phyloP scores from a whole-genome alignment of 2,113 vertebrate species.

The Porphyrio hochstetteri region DNA sequence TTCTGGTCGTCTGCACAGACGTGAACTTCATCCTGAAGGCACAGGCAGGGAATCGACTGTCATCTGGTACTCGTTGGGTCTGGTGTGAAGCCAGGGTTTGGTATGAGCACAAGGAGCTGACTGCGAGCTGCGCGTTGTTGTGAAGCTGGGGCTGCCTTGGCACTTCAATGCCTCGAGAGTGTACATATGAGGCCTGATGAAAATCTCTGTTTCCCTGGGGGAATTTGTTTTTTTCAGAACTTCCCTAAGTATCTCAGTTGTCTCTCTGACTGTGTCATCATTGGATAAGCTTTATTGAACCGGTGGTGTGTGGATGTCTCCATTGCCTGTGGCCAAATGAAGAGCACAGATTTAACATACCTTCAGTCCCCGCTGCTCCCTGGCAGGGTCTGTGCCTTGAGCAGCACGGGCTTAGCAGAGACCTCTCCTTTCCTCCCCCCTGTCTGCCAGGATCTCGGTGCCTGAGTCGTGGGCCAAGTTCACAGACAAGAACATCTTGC shows the following conservation, averaged over 20 bases:
- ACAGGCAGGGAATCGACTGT: no score
- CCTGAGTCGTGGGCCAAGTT: constrained; percentile 92
- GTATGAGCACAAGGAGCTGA: no score
- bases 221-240: no score
- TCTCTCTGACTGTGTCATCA: not conserved
- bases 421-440: not conserved
- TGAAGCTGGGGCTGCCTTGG: no score
- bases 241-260: not conserved
- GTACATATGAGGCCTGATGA: no score
- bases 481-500: constrained; percentile 90
- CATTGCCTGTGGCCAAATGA: fast-evolving
- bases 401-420: not conserved
- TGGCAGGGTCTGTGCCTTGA: not conserved
- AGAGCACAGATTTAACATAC: fast-evolving
- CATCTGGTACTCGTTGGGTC: no score
- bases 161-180: no score
- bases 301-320: not conserved
- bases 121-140: no score
- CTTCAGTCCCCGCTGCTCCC: not conserved
- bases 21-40: no score
- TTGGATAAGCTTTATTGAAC: not conserved
- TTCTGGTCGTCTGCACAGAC: no score
- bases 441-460: constrained; percentile 81
- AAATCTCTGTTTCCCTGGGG: no score
- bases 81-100: no score